Percentiles rank a stretch among this genome's conserved stretches.
Evolutionary conservation across 2,113 vertebrate genomes (phyloP).

Genomic region (Thunnus thynnus): DNA sequence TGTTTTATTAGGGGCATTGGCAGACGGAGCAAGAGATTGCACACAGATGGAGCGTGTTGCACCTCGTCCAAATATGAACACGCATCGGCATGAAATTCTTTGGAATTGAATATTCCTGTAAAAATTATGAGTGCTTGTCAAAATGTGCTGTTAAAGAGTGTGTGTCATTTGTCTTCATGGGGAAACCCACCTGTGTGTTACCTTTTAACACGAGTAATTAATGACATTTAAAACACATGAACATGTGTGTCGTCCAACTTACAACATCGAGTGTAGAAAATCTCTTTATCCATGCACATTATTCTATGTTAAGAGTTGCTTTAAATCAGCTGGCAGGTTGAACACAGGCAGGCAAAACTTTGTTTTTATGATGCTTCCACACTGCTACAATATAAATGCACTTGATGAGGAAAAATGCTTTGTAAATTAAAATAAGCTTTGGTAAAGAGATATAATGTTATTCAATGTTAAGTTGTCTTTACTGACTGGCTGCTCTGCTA

Average conservation of each 20-base stretch:
- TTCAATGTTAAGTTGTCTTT: no score
- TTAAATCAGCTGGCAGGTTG: slow-evolving; percentile 11
- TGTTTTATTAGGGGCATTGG: slow-evolving; percentile 55
- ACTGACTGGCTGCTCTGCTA: no score
- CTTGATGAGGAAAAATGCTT: no score
- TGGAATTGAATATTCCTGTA: slow-evolving; percentile 9
- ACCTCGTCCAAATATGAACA: slow-evolving; percentile 14
- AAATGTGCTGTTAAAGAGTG: slow-evolving; percentile 2
- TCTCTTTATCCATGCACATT: slow-evolving; percentile 44
- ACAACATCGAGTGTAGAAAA: slow-evolving; percentile 28
- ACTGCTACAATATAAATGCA: no score
- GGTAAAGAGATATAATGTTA: no score
- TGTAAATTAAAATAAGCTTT: no score
- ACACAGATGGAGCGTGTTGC: slow-evolving; percentile 22
- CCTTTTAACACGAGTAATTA: neutral
- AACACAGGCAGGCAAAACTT: no score
- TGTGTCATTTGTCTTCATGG: neutral
- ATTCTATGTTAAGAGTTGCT: slow-evolving; percentile 21
- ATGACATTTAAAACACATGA: no score
- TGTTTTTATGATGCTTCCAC: no score
- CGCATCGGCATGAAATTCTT: neutral
- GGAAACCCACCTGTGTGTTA: neutral
- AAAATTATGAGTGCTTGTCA: slow-evolving; percentile 1
- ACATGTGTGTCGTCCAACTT: no score
- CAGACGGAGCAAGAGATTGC: slow-evolving; percentile 14